Conservation (phyloP, 2,797 vertebrate genomes). For the Syngnathus rostellatus region DNA sequence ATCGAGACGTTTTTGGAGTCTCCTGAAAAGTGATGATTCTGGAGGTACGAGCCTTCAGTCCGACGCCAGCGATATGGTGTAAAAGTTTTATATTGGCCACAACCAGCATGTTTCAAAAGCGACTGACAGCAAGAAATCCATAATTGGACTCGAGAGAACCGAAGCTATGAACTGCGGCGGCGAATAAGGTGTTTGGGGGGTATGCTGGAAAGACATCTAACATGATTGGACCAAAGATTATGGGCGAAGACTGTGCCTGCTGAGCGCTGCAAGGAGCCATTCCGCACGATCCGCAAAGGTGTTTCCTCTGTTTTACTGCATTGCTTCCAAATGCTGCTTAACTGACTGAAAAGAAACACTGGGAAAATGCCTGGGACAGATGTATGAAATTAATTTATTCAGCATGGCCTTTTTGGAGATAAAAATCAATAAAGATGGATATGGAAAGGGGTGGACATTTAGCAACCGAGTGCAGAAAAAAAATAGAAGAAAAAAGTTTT, state of each 20-base stretch:
- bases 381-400: neutral
- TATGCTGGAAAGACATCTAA: slow-evolving; percentile 32
- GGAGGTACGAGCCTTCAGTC: no score
- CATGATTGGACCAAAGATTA: slow-evolving; percentile 32
- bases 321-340: slow-evolving; percentile 7
- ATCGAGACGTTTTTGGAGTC: no score
- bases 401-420: neutral
- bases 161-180: slow-evolving; percentile 25
- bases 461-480: no score
- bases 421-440: neutral
- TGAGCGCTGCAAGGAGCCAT: slow-evolving; percentile 24
- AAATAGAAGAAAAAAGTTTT: neutral
- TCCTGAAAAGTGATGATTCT: no score
- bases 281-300: slow-evolving; percentile 26
- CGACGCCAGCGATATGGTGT: neutral
- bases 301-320: slow-evolving; percentile 19
- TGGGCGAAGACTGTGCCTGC: slow-evolving; percentile 24
- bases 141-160: slow-evolving; percentile 46
- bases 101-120: slow-evolving; percentile 17
- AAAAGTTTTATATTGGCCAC: slow-evolving; percentile 5
- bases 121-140: slow-evolving; percentile 27
- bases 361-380: slow-evolving; percentile 1
- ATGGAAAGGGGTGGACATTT: no score
- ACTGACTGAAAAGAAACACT: slow-evolving; percentile 6
- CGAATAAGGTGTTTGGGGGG: neutral